Percentiles rank a stretch among this genome's conserved stretches.
Conservation (phyloP, 2,113 vertebrate species). For the Bambusicola thoracicus region DNA sequence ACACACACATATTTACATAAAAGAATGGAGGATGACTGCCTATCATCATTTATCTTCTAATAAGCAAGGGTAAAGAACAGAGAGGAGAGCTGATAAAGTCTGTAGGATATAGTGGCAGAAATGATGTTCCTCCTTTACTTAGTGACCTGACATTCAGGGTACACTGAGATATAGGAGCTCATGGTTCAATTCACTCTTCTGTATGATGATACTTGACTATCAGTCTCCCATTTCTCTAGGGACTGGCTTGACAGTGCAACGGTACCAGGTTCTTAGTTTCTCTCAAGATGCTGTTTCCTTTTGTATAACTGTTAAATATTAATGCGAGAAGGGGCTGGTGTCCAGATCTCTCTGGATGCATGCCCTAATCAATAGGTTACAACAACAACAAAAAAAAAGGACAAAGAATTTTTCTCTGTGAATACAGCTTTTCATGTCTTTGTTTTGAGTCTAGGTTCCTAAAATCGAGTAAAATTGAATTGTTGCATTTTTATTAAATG, state of each 20-base stretch:
- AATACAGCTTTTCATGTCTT: neutral
- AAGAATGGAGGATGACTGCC: neutral
- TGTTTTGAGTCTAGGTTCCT: neutral
- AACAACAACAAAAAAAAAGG: conserved; percentile 34
- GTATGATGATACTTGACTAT: neutral
- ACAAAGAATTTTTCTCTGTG: neutral
- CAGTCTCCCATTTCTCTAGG: neutral
- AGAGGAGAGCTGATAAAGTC: neutral
- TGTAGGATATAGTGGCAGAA: neutral
- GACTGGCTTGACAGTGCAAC: neutral
- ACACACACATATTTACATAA: no score
- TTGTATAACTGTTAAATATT: conserved; percentile 40
- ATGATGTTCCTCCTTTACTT: neutral
- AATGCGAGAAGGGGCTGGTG: neutral
- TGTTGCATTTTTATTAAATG: neutral
- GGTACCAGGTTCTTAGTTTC: conserved; percentile 6
- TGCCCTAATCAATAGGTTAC: conserved; percentile 44
- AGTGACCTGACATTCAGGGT: neutral
- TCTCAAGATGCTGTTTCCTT: neutral
- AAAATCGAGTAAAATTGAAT: neutral
- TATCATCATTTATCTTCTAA: neutral
- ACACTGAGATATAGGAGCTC: neutral
- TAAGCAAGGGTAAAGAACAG: neutral
- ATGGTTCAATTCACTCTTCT: neutral
- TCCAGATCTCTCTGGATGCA: conserved; percentile 31